A percentile compares a stretch with the other conserved stretches of the same genome.
Evolutionary conservation across 2,113 vertebrate genomes (phyloP).

Genomic region (Etheostoma cragini): DNA sequence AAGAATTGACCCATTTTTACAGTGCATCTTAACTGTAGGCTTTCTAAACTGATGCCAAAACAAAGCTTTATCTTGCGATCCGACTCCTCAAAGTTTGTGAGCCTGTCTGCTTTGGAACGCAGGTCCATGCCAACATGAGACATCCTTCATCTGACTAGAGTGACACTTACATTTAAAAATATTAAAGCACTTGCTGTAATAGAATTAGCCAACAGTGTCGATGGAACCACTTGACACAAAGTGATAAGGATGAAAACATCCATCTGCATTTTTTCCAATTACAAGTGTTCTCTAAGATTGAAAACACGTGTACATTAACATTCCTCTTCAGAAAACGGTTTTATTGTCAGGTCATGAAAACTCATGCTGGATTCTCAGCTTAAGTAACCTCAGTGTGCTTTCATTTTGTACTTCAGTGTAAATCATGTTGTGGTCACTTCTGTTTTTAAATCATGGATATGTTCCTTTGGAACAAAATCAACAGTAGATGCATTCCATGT

Average conservation of each 20-base stretch:
- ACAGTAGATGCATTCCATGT: constrained; percentile 36
- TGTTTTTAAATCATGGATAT: constrained; percentile 31
- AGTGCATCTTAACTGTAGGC: constrained; percentile 30
- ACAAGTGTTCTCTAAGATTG: constrained; percentile 1
- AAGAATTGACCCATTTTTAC: constrained; percentile 9
- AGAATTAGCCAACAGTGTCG: constrained; percentile 18
- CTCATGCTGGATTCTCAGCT: constrained; percentile 35
- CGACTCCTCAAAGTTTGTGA: constrained; percentile 44
- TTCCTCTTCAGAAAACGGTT: constrained; percentile 35
- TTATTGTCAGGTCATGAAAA: constrained; percentile 42
- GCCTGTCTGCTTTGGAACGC: constrained; percentile 49
- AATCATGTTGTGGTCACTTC: constrained; percentile 49
- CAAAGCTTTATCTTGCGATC: constrained; percentile 67
- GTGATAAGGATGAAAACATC: constrained; percentile 43
- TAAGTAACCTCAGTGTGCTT: constrained; percentile 38
- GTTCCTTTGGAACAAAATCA: constrained; percentile 31
- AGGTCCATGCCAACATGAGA: constrained; percentile 46
- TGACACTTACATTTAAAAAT: constrained; percentile 58
- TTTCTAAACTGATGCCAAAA: constrained; percentile 49
- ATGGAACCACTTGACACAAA: constrained; percentile 26
- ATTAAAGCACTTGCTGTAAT: constrained; percentile 19
- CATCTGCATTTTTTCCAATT: constrained; percentile 27
- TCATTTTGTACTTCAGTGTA: constrained; percentile 31
- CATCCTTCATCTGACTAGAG: constrained; percentile 52
- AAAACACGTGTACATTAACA: constrained; percentile 49